Base-by-base conservation (phyloP, 1,140 invertebrate genomes). In the Mycetomoellerius zeteki region DNA sequence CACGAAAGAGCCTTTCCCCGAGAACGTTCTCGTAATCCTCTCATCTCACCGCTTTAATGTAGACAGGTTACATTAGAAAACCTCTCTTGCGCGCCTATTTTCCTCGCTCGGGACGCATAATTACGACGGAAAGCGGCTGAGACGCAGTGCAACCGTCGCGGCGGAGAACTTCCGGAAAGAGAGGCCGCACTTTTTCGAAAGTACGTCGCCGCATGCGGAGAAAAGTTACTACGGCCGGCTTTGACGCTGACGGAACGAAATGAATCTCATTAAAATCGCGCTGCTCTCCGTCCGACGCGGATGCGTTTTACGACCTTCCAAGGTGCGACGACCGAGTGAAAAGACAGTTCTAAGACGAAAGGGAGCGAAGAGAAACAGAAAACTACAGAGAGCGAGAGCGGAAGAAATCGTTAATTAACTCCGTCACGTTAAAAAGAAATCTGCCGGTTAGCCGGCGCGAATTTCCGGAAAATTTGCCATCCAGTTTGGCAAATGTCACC, bases 261-360 rank as follows among this genome's bases (percentile, higher is more conserved):
- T 88, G 82, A 90, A 90, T 90, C 89, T 90, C 89, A 90, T 90
- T 90, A 90, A 90, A 90, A 90, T 90, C 76, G 43, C 21, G 71
- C 62, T 65, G 54, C 80, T 73, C 19, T 47, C 54, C 43, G 24
- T 50, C 65, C 65, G 65, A 19, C 64, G 62, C 47, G 77, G 33
- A n/a, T 65, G n/a, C 75, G 85, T 85, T 90, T 87, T 47, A 43
- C 65, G 85, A 27, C 6, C 54, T 86, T 69, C 56, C 69, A 69
- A 27, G 69, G n/a, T 84, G 50, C 78, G 65, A 84, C 56, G 67
- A 62, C 56, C 60, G 47, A 58, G 62, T 16, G 82, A 56, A 67
- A 78, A 78, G 82, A 84, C 69, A 37, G 19, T 7, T 75, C 43
- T 10, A 60, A 75, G 69, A 24, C 12, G 56, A 69, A 43, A 30